A percentile compares a stretch with the other conserved stretches of the same genome.
These are phyloP conservation scores for Oryzias sinensis DNA, from an alignment of 2,797 vertebrate genomes.

Conservation along the genomic window DNA sequence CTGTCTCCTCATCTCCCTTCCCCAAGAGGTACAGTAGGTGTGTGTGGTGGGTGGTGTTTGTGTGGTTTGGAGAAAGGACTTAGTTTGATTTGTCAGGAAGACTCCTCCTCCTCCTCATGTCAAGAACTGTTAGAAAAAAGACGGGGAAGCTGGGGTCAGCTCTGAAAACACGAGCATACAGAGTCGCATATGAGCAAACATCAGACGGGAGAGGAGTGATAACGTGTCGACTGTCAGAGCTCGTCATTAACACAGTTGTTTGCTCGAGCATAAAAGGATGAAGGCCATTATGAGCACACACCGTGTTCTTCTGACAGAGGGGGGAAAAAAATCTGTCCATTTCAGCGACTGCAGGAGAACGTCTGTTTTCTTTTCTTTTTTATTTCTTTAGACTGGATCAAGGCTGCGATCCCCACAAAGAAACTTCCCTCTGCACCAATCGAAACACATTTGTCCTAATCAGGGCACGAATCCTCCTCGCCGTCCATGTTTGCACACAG, in stretches of 20 bases:
- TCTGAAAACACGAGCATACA: not conserved
- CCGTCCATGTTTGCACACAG: constrained; percentile 8
- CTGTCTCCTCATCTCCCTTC: constrained; percentile 53
- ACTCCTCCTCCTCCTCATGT: constrained; percentile 64
- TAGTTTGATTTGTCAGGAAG: constrained; percentile 55
- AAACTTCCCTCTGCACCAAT: constrained; percentile 14
- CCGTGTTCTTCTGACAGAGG: constrained; percentile 9
- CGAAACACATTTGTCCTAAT: constrained; percentile 11
- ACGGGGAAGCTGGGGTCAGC: constrained; percentile 10
- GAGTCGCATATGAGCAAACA: constrained; percentile 4
- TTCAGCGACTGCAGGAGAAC: not conserved
- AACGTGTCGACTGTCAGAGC: constrained; percentile 36
- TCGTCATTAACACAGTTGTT: constrained; percentile 34
- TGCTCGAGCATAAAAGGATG: constrained; percentile 9
- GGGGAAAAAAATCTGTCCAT: not conserved
- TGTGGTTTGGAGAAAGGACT: constrained; percentile 42
- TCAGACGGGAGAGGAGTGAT: constrained; percentile 5
- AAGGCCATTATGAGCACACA: constrained; percentile 19
- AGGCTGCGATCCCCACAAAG: constrained; percentile 16
- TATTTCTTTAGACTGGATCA: constrained; percentile 16
- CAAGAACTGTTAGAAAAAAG: constrained; percentile 43
- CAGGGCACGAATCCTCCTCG: not conserved
- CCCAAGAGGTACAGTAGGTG: constrained; percentile 69
- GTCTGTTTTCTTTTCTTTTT: constrained; percentile 1
- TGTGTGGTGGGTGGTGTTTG: constrained; percentile 52